Percentiles rank a stretch among this genome's conserved stretches.
These are phyloP conservation scores for Steinernema hermaphroditum DNA, from an alignment of 2,888 invertebrate species.

Conservation along the genomic window DNA sequence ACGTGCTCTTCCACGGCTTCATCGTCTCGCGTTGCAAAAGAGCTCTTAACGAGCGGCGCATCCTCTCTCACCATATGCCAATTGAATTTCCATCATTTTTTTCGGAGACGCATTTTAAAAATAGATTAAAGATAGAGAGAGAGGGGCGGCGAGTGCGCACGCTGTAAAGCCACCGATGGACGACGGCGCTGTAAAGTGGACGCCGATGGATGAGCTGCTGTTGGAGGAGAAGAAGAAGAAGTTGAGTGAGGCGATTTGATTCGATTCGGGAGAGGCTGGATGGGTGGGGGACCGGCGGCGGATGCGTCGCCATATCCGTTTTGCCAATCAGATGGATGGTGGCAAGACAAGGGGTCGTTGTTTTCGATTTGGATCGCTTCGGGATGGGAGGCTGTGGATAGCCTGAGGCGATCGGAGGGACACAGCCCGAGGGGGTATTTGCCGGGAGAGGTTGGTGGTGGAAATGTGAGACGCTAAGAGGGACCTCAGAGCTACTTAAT, in stretches of 20 bases:
- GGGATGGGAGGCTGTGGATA: too few species aligned
- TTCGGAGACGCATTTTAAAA: neutral
- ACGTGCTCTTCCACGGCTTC: neutral
- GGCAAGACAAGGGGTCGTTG: too few species aligned
- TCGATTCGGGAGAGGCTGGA: neutral
- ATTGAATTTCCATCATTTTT: conserved; percentile 10
- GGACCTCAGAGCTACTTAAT: too few species aligned
- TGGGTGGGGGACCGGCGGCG: neutral
- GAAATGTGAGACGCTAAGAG: too few species aligned
- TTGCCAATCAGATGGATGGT: neutral
- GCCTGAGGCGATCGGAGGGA: too few species aligned
- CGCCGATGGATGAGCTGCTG: neutral
- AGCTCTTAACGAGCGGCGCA: neutral
- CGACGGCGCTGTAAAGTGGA: conserved; percentile 16
- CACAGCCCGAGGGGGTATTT: too few species aligned
- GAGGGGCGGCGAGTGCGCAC: neutral
- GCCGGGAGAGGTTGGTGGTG: too few species aligned
- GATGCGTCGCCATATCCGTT: conserved; percentile 24
- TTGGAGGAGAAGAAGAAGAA: neutral
- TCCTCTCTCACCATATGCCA: neutral
- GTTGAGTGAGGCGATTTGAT: neutral
- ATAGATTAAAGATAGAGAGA: neutral
- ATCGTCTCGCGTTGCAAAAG: neutral
- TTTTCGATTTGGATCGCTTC: too few species aligned
- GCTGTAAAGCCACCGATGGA: neutral